A percentile compares a stretch with the other conserved stretches of the same genome.
These are phyloP conservation scores for Physeter macrocephalus DNA, from an alignment of 2,113 vertebrate genomes.

Conservation along the genomic window DNA sequence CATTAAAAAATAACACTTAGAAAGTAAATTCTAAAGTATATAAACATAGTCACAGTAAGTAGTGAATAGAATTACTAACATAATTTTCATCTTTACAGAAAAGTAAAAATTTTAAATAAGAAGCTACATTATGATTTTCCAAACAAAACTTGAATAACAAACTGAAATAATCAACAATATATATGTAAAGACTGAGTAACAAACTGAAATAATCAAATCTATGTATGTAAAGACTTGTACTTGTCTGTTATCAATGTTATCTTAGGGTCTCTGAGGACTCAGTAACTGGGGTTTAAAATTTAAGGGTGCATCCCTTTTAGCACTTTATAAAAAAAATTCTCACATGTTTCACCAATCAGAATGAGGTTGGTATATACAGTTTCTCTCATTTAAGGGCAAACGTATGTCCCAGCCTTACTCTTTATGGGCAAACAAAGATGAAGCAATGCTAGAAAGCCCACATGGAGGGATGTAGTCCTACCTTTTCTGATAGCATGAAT, in stretches of 20 bases:
- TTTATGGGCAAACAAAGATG: neutral
- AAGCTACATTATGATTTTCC: neutral
- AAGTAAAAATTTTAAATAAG: neutral
- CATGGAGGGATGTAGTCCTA: neutral
- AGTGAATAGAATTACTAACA: neutral
- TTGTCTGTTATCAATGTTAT: neutral
- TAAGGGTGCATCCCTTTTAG: neutral
- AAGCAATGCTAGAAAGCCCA: neutral
- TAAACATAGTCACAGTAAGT: neutral
- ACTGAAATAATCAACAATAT: neutral
- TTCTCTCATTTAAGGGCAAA: neutral
- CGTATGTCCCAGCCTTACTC: neutral
- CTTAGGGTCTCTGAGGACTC: neutral
- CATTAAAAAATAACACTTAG: neutral
- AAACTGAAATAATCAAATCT: neutral
- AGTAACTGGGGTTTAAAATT: neutral
- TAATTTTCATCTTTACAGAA: slow-evolving; percentile 17
- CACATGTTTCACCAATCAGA: neutral
- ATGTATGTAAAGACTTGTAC: neutral
- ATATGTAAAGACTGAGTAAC: neutral
- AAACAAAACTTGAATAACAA: neutral
- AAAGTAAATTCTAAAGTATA: neutral
- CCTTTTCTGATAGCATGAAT: neutral
- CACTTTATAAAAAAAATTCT: neutral
- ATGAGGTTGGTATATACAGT: neutral